Evolutionary conservation across 2,888 invertebrate species (phyloP), one percentile per base, ranked within the genome.

Genomic region (Gandaritis pyraliata): DNA sequence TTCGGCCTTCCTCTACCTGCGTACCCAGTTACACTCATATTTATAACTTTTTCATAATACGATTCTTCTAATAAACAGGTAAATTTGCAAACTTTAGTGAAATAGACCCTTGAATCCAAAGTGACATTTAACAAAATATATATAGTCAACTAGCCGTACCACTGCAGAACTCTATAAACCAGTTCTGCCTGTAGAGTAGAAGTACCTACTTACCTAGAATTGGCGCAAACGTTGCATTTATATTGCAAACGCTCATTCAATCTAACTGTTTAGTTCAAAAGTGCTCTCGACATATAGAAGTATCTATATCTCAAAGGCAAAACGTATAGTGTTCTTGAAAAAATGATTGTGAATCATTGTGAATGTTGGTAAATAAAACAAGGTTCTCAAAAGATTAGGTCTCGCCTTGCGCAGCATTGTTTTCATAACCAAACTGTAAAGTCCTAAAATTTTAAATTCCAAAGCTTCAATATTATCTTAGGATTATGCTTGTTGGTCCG

Each of bases 391-490:
- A 43, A 43, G 8, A 15, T 13, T 41, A 41, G 41, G 41, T 41
- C 16, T 43, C 15, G 16, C 23, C 23, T 3, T 5, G 6, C 0
- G 0, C 16, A 16, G 15, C 16, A 43, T 8, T 41, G 13, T 41
- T 41, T 41, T 3, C 8, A 13, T 41, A 8, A 39, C 39, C 4
- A 39, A 39, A 13, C 30, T 29, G 33, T 18, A 36, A 11, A 36
- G 10, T 54, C 13, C 36, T 46, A 39, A 54, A 59, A 48, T 64
- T 50, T 52, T 16, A 59, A 58, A 63, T 59, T 59, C n/a, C 38
- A 50, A 49, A 56, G 63, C 59, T 46, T 54, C 38, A 58, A 61
- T 61, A 61, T 58, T 55, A 52, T 64, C 61, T 58, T 61, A 63
- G 58, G 63, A 59, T 59, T 59, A 55, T 59, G 52, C 48, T 59